Conservation (phyloP, 2,797 vertebrate species). For the Characodon lateralis region DNA sequence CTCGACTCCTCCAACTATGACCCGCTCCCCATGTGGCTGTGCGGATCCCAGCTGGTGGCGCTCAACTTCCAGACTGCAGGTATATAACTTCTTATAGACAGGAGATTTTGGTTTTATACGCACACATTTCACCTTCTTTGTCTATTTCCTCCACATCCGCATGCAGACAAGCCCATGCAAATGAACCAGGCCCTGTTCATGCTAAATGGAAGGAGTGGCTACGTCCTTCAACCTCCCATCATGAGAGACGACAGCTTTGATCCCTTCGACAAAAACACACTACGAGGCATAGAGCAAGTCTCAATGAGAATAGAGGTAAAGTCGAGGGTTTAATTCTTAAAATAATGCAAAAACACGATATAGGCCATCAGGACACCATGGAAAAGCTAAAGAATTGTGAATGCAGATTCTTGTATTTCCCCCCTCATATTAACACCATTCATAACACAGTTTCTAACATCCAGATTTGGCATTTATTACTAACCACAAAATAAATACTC, state of each 20-base stretch:
- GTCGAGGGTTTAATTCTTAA: background rate
- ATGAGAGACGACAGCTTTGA: constrained; percentile 96
- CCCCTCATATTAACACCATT: too few species aligned
- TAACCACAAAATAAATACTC: background rate
- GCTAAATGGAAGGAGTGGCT: constrained; percentile 91
- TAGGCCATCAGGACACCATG: background rate
- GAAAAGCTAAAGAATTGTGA: background rate
- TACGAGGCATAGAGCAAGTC: constrained; percentile 85
- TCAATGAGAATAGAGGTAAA: constrained; percentile 90
- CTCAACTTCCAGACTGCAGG: constrained; percentile 99
- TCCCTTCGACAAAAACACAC: constrained; percentile 91
- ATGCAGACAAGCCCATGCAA: constrained; percentile 97
- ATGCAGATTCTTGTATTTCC: too few species aligned
- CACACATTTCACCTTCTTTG: background rate
- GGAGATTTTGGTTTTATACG: background rate
- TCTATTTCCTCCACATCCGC: background rate
- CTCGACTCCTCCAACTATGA: constrained; percentile 99
- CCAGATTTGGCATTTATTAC: background rate
- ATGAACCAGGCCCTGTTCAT: constrained; percentile 99
- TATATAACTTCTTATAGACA: constrained; percentile 54
- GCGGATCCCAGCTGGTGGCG: constrained; percentile 96
- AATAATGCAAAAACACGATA: background rate
- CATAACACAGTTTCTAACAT: too few species aligned
- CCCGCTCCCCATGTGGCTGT: constrained; percentile 98
- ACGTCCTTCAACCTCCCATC: constrained; percentile 90